Percentiles rank a stretch among this genome's conserved stretches.
These are phyloP conservation scores for Gopherus evgoodei DNA, from an alignment of 2,113 vertebrate genomes.

Conservation along the genomic window DNA sequence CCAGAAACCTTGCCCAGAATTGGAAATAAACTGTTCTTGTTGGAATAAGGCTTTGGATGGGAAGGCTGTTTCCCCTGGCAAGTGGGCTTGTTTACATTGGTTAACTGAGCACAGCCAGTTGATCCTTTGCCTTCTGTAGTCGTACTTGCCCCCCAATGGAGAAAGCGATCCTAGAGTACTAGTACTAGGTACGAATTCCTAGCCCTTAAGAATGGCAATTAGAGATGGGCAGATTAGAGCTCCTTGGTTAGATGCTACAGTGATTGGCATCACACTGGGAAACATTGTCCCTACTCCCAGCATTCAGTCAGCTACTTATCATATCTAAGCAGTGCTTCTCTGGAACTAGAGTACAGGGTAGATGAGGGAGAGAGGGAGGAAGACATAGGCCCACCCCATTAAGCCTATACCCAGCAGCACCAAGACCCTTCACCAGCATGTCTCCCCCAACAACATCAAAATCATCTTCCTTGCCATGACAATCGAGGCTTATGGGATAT, in stretches of 20 bases:
- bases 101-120: slow-evolving; percentile 15
- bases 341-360: background rate
- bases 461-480: background rate
- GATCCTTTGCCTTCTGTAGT: slow-evolving; percentile 61
- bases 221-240: background rate
- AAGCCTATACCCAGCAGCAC: background rate
- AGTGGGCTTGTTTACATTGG: slow-evolving; percentile 71
- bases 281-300: background rate
- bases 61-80: slow-evolving; percentile 66
- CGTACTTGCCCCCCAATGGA: slow-evolving; percentile 28
- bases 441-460: background rate
- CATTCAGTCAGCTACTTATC: accelerated
- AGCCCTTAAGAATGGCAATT: background rate
- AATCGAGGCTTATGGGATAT: background rate
- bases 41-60: slow-evolving; percentile 40
- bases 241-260: background rate
- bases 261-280: slow-evolving; percentile 50
- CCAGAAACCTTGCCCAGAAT: slow-evolving; percentile 51
- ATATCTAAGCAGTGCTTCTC: background rate
- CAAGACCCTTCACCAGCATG: background rate
- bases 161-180: background rate
- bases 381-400: background rate
- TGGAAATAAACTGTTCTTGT: slow-evolving; percentile 59
- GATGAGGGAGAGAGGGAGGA: background rate
- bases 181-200: slow-evolving; percentile 47